A percentile compares a stretch with the other conserved stretches of the same genome.
These are phyloP conservation scores for Solen grandis DNA, from an alignment of 1,140 invertebrate species.

Conservation along the genomic window DNA sequence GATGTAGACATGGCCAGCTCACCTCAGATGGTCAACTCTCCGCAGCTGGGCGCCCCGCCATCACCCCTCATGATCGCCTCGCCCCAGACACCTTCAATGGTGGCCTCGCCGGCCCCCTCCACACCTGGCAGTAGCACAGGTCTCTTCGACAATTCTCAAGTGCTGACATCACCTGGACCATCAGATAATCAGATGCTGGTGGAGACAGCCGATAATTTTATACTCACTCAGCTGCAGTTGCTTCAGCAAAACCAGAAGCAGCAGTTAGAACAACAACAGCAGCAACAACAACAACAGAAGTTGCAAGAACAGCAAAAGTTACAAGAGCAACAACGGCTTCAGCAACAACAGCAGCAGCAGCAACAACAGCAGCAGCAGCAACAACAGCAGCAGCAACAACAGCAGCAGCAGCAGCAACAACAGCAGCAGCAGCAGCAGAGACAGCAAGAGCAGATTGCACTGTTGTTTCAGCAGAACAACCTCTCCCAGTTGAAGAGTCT, in stretches of 20 bases:
- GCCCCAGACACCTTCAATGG: constrained; percentile 9
- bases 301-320: background rate
- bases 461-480: background rate
- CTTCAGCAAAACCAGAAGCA: constrained; percentile 44
- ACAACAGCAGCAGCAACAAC: constrained; percentile 19
- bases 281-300: constrained; percentile 23
- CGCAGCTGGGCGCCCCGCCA: background rate
- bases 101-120: background rate
- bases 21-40: background rate
- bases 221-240: constrained; percentile 35
- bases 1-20: constrained; percentile 28
- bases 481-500: background rate
- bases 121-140: background rate
- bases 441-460: background rate
- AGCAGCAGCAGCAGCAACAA: constrained; percentile 30
- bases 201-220: constrained; percentile 42
- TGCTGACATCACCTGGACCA: constrained; percentile 21
- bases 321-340: background rate
- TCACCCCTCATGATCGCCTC: constrained; percentile 14
- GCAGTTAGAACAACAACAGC: constrained; percentile 28
- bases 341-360: constrained; percentile 37
- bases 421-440: constrained; percentile 19
- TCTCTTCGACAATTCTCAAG: constrained; percentile 25
- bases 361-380: constrained; percentile 30
- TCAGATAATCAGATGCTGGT: background rate